phyloP scores from a whole-genome alignment of 2,888 invertebrate species.

The Apodemia hepburni region DNA sequence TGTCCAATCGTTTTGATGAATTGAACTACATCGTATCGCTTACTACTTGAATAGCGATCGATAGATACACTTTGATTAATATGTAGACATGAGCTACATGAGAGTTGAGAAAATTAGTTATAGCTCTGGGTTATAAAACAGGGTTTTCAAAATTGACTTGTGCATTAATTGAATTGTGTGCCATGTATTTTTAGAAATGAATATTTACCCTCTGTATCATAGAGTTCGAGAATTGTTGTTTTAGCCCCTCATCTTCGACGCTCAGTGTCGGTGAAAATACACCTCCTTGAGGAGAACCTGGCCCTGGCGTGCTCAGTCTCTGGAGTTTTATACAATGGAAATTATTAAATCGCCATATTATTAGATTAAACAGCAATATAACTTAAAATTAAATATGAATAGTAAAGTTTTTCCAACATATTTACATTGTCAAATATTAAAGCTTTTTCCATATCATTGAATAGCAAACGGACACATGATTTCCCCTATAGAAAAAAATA shows the following conservation, averaged over 20 bases:
- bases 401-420: no score
- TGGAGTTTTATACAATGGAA: conserved; percentile 38
- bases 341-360: not conserved
- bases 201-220: conserved; percentile 74
- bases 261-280: conserved; percentile 67
- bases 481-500: no score
- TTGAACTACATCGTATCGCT: not conserved
- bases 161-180: not conserved
- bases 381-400: no score
- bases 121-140: conserved; percentile 10
- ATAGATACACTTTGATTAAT: not conserved
- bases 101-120: not conserved
- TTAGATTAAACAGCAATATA: not conserved
- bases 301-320: conserved; percentile 70
- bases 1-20: not conserved
- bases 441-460: no score
- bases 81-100: conserved; percentile 3
- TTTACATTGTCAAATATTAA: no score
- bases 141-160: not conserved
- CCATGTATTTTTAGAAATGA: not conserved
- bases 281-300: conserved; percentile 68
- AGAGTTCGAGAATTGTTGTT: conserved; percentile 73
- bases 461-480: no score
- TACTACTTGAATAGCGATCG: not conserved
- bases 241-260: conserved; percentile 69